These are phyloP conservation scores for Musca vetustissima DNA, from an alignment of 1,140 invertebrate species.

Conservation along the genomic window DNA sequence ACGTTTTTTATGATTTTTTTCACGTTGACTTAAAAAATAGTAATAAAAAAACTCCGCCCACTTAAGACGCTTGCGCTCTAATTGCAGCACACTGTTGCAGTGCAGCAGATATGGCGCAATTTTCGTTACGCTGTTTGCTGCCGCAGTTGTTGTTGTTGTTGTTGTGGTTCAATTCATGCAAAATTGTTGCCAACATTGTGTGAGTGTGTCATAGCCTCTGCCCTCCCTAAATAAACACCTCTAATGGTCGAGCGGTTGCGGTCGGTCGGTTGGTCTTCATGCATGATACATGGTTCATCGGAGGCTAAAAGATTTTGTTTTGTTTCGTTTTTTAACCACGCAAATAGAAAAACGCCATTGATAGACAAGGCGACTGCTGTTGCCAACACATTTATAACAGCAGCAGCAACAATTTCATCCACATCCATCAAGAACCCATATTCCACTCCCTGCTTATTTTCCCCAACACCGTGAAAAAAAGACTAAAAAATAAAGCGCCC, in stretches of 20 bases:
- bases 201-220: background rate
- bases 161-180: background rate
- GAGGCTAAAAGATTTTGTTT: too few relatives aligned
- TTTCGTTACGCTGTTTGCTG: too few relatives aligned
- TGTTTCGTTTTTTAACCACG: too few relatives aligned
- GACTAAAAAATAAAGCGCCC: too few relatives aligned
- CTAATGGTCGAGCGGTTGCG: conserved; percentile 6
- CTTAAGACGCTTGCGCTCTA: conserved; percentile 47
- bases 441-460: too few relatives aligned
- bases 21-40: conserved; percentile 25
- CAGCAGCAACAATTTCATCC: conserved; percentile 21
- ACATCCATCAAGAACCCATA: too few relatives aligned
- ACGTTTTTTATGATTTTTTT: conserved; percentile 1
- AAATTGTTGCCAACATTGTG: background rate
- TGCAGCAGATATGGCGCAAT: background rate
- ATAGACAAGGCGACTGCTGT: background rate
- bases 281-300: background rate
- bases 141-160: too few relatives aligned
- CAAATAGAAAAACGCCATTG: background rate
- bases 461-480: too few relatives aligned
- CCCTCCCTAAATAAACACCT: conserved; percentile 17
- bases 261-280: too few relatives aligned
- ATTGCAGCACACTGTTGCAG: conserved; percentile 24
- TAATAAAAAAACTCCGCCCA: conserved; percentile 54
- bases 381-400: conserved; percentile 4